A percentile compares a stretch with the other conserved stretches of the same genome.
phyloP scores from a whole-genome alignment of 1,140 invertebrate genomes.

The Diuraphis noxia region DNA sequence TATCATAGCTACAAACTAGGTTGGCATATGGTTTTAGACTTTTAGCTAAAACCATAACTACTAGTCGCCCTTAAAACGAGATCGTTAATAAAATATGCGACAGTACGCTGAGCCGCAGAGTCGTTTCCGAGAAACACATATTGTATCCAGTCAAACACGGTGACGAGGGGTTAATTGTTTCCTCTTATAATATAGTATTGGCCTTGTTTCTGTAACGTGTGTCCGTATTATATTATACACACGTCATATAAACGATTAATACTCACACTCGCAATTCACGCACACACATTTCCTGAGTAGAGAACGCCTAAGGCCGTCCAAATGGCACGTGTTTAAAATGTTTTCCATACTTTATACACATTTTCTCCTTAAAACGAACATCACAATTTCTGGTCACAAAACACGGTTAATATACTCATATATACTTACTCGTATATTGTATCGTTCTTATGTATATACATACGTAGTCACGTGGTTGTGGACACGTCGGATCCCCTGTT shows the following conservation, averaged over 20 bases:
- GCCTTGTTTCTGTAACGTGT: neutral
- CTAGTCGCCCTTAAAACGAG: neutral
- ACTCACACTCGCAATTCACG: neutral
- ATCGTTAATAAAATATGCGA: neutral
- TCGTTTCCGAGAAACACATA: constrained; percentile 10
- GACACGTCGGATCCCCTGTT: neutral
- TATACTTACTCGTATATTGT: neutral
- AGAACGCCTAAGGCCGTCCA: neutral
- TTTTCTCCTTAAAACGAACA: constrained; percentile 4
- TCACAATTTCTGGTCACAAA: constrained; percentile 19
- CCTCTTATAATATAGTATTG: neutral
- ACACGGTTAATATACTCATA: neutral
- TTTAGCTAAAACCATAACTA: neutral
- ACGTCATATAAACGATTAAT: neutral
- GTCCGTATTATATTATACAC: neutral
- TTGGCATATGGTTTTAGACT: neutral
- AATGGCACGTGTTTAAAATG: constrained; percentile 40
- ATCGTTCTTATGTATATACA: neutral
- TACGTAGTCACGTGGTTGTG: neutral
- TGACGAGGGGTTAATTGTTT: constrained; percentile 50
- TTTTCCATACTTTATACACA: neutral
- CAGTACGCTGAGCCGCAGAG: neutral
- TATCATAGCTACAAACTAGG: neutral
- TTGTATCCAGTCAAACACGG: neutral
- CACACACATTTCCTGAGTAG: neutral